Evolutionary conservation across 2,888 invertebrate species (phyloP), one percentile per base, ranked within the genome.

Genomic region (Melieria omissa): DNA sequence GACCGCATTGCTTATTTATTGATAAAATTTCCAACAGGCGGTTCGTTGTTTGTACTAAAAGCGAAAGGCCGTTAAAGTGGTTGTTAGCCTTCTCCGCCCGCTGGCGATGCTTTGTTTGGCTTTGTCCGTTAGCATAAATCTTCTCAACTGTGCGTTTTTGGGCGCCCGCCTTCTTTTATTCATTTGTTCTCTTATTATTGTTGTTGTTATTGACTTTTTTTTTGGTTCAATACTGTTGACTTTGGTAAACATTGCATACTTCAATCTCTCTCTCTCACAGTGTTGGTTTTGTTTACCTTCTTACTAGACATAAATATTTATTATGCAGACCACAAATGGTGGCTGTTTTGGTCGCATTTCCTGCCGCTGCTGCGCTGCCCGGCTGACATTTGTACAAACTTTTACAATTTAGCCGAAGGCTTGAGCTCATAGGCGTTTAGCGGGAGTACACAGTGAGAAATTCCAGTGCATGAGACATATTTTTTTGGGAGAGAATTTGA

Each of bases 231-330:
- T 70, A 70, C 57, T 70, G 70, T 57, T 55, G 63, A 47, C 64
- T 29, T 70, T 44, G 29, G 64, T 57, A 70, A 70, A 64, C 58
- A 70, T 45, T 58, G 42, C 55, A 70, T 57, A 46, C 54, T 63
- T 58, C 64, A 67, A 61, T 57, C 16, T 14, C 54, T 29, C 29
- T 29, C 29, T 29, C 29, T 29, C 29, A 29, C 29, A 29, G 2
- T 29, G 29, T 47, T 47, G 46, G 54, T 65, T 74, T 71, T 71
- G 69, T 74, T 74, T 74, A 71, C 69, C 63, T 66, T 74, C 67
- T 68, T 62, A 52, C 41, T 46, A 71, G 71, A 71, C 74, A 69
- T 74, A 74, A 71, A 74, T 74, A 71, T 71, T 69, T 74, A 74
- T 74, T 63, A 63, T 58, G 47, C 64, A 41, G 6, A 8, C 62